A percentile compares a stretch with the other conserved stretches of the same genome.
These are phyloP conservation scores for Venustaconcha ellipsiformis DNA, from an alignment of 1,140 invertebrate genomes.

Conservation along the genomic window DNA sequence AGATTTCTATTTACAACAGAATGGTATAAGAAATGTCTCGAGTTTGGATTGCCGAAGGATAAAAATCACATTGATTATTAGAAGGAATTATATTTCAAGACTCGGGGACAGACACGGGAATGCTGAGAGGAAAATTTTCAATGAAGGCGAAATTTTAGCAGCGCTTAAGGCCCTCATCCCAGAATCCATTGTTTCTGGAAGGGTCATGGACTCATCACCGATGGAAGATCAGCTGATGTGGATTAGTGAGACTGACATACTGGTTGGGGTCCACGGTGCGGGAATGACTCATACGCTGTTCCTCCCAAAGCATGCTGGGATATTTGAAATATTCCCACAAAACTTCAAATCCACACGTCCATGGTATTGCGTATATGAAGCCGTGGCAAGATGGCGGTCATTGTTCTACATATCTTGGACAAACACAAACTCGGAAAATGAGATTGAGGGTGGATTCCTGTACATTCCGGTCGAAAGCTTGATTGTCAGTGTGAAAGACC, in stretches of 20 bases:
- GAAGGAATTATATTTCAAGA: conserved; percentile 52
- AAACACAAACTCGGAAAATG: conserved; percentile 41
- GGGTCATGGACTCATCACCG: conserved; percentile 44
- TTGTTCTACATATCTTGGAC: conserved; percentile 49
- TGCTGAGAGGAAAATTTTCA: conserved; percentile 40
- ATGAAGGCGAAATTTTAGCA: conserved; percentile 40
- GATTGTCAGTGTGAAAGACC: too few species aligned
- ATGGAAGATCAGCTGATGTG: conserved; percentile 51
- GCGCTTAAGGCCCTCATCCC: neutral
- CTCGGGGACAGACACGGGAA: conserved; percentile 40
- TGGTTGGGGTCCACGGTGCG: conserved; percentile 97
- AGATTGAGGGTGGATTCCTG: conserved; percentile 7
- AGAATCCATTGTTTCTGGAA: conserved; percentile 29
- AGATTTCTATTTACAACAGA: conserved; percentile 47
- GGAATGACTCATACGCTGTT: conserved; percentile 95
- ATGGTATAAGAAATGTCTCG: conserved; percentile 4
- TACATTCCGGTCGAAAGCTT: too few species aligned
- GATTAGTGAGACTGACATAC: conserved; percentile 83
- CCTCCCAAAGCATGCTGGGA: conserved; percentile 91
- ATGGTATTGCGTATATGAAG: neutral
- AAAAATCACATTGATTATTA: too few species aligned
- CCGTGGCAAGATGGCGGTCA: conserved; percentile 50
- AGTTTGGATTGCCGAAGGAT: conserved; percentile 36
- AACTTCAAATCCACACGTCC: conserved; percentile 34
- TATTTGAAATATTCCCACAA: conserved; percentile 87